Evolutionary conservation across 1,140 invertebrate species (phyloP).

Genomic region (Kradibia gibbosae): DNA sequence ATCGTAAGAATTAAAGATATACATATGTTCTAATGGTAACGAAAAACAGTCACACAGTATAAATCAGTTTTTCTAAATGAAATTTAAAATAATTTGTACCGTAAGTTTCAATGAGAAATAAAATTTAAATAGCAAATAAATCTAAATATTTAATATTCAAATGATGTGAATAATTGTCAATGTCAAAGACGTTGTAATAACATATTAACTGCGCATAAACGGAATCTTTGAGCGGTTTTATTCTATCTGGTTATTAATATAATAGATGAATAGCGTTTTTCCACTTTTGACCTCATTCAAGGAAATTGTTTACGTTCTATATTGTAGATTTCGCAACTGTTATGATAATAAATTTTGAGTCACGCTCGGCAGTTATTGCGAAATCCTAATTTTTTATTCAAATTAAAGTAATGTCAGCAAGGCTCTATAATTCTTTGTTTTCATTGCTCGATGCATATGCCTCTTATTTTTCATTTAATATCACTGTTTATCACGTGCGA

Average conservation of each 20-base stretch:
- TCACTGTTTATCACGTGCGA: too few species aligned
- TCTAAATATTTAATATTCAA: too few species aligned
- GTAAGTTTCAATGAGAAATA: too few species aligned
- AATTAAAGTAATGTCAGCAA: background rate
- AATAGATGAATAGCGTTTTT: background rate
- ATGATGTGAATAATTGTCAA: background rate
- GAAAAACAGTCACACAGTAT: too few species aligned
- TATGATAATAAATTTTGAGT: constrained; percentile 2
- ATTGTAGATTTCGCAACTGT: background rate
- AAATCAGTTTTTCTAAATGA: too few species aligned
- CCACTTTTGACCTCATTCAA: constrained; percentile 41
- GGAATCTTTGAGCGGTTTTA: background rate
- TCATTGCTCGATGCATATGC: background rate
- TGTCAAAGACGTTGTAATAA: constrained; percentile 26
- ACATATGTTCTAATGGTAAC: too few species aligned
- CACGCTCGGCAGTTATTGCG: background rate
- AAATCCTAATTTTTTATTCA: constrained; percentile 15
- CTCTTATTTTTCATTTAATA: too few species aligned
- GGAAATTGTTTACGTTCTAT: constrained; percentile 25
- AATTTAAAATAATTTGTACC: too few species aligned
- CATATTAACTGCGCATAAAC: background rate
- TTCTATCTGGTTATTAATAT: background rate
- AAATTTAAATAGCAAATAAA: too few species aligned
- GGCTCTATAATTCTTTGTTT: background rate
- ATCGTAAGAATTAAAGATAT: too few species aligned